Evolutionary conservation across 2,888 invertebrate species (phyloP).

Genomic region (Lordiphosa fenestrarum): DNA sequence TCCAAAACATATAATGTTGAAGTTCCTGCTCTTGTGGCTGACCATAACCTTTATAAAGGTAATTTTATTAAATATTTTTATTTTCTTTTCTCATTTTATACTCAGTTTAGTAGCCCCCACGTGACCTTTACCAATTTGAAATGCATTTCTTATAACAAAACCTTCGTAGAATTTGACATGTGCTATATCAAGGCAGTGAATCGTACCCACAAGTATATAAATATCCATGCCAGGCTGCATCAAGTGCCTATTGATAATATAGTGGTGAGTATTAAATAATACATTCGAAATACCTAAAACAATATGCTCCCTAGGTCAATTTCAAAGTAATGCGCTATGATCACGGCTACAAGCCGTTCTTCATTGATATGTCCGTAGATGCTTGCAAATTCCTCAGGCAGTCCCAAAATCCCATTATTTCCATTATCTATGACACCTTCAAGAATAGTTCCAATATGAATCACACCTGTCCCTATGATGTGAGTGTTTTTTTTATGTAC

Average conservation of each 20-base stretch:
- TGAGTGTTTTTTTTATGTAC: neutral
- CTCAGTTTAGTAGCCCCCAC: neutral
- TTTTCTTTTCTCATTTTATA: neutral
- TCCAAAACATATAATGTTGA: no score
- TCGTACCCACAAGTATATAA: conserved; percentile 34
- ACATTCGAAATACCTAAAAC: neutral
- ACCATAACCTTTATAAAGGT: neutral
- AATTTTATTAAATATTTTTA: neutral
- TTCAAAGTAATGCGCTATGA: conserved; percentile 27
- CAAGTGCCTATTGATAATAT: conserved; percentile 13
- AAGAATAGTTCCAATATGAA: conserved; percentile 30
- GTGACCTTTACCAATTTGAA: conserved; percentile 33
- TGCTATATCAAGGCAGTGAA: conserved; percentile 36
- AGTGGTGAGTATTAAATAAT: neutral
- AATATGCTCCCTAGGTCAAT: conserved; percentile 4
- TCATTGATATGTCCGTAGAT: conserved; percentile 22
- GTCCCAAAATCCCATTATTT: conserved; percentile 10
- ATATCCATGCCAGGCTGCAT: neutral
- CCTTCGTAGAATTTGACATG: conserved; percentile 10
- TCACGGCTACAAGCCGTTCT: conserved; percentile 35
- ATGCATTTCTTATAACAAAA: conserved; percentile 15
- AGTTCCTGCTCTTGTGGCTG: no score
- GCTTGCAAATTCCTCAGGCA: conserved; percentile 26
- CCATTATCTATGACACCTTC: conserved; percentile 8
- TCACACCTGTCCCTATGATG: conserved; percentile 38